phyloP scores from a whole-genome alignment of 2,888 invertebrate species.

The Thymelicus acteon region DNA sequence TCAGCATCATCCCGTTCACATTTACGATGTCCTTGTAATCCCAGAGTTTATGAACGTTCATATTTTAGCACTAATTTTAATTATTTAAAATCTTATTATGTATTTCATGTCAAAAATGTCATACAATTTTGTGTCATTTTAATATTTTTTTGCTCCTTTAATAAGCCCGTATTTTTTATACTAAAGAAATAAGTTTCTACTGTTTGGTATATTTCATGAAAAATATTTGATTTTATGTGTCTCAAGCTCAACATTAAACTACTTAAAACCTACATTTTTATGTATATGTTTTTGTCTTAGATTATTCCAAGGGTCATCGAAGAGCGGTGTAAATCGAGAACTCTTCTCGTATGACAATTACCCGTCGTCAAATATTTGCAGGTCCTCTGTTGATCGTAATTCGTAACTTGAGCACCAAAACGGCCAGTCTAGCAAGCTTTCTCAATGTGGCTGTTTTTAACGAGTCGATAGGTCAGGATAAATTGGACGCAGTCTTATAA shows the following conservation, averaged over 20 bases:
- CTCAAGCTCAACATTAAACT: background rate
- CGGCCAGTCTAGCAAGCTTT: conserved; percentile 40
- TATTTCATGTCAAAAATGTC: background rate
- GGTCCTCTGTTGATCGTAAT: conserved; percentile 76
- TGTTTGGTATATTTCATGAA: too few relatives aligned
- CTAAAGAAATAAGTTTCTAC: too few relatives aligned
- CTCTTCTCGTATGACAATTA: conserved; percentile 77
- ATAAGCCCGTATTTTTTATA: background rate
- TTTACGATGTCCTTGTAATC: conserved; percentile 75
- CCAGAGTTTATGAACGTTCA: conserved; percentile 79
- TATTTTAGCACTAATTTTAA: conserved; percentile 41
- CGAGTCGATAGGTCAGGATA: conserved; percentile 44
- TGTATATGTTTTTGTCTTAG: conserved; percentile 13
- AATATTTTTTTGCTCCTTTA: background rate
- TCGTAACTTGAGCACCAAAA: conserved; percentile 66
- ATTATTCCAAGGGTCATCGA: conserved; percentile 49
- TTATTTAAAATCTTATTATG: background rate
- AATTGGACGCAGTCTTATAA: conserved; percentile 48
- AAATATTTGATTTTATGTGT: too few relatives aligned
- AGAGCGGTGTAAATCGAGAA: conserved; percentile 55
- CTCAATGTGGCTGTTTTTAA: background rate
- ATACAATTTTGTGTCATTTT: background rate
- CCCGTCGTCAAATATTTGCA: conserved; percentile 78
- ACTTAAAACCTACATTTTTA: background rate
- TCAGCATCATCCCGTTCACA: conserved; percentile 88